Evolutionary conservation across 2,888 invertebrate species (phyloP), one percentile per base, ranked within the genome.

Genomic region (Encarsia formosa): DNA sequence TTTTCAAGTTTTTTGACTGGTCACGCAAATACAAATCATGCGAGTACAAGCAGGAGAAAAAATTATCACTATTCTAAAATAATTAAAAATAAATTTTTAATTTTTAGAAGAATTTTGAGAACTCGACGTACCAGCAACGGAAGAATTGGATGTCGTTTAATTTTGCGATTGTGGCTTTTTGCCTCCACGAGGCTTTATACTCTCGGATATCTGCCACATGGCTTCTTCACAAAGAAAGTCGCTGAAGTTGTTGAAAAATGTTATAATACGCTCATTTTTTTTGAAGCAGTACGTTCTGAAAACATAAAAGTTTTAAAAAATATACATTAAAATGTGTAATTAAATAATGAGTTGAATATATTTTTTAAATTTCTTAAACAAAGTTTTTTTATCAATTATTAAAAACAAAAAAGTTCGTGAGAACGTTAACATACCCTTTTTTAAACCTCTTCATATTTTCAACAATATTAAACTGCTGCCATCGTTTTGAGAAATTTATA

Each of bases 361-460:
- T 19, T 37, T 38, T 37, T n/a, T n/a, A n/a, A n/a, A n/a, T n/a
- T n/a, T 45, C 6, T 24, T 34, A 45, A 16, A 32, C 16, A 32
- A 15, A 32, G 23, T 45, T 23, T 15, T 22, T 19, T 23, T 15
- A 16, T 24, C 13, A 23, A 18, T 11, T 18, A n/a, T n/a, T n/a
- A n/a, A n/a, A n/a, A n/a, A n/a, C n/a, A n/a, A n/a, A n/a, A n/a
- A n/a, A n/a, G n/a, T n/a, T n/a, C n/a, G n/a, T n/a, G n/a, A n/a
- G n/a, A 26, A 26, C 26, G 5, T 26, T 32, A 39, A 79, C 82
- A 78, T 76, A 96, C 97, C 93, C 91, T 79, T 92, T 92, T 70
- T 94, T 94, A 76, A 99, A 97, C 71, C 94, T 83, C 73, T 95
- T 90, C 91, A 99, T 95, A 72, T 95, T 96, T 75, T 97, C 96